Conservation (phyloP, 1,140 invertebrate genomes). For the Ladona fulva region DNA sequence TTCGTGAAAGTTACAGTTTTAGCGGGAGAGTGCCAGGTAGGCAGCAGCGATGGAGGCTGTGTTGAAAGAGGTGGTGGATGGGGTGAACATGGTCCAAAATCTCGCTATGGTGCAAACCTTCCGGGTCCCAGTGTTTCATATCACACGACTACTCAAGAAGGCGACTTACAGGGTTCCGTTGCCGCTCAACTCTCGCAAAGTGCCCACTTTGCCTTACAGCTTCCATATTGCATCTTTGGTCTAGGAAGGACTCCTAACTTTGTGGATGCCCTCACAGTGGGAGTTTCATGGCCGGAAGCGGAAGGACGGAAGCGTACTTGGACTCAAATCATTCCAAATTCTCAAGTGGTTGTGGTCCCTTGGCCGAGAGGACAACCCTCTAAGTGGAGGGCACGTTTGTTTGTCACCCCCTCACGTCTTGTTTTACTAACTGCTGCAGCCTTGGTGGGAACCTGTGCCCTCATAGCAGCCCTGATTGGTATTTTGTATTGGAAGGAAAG, state of each 20-base stretch:
- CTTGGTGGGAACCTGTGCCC: constrained; percentile 72
- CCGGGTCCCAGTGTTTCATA: constrained; percentile 83
- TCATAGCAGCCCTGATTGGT: constrained; percentile 76
- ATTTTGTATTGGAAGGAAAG: constrained; percentile 90
- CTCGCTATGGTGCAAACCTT: constrained; percentile 72
- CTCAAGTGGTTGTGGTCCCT: constrained; percentile 93
- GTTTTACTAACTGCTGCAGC: constrained; percentile 87
- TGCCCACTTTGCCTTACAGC: constrained; percentile 80
- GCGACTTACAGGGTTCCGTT: constrained; percentile 57
- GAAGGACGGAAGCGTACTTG: constrained; percentile 43
- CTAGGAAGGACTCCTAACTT: constrained; percentile 95
- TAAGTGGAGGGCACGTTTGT: constrained; percentile 86
- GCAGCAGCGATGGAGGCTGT: neutral
- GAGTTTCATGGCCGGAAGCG: constrained; percentile 56
- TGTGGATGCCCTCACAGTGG: constrained; percentile 80
- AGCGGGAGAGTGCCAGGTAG: neutral
- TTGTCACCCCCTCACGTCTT: constrained; percentile 90
- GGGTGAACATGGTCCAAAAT: neutral
- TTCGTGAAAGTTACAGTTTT: constrained; percentile 71
- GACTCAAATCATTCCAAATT: constrained; percentile 94
- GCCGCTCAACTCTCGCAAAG: constrained; percentile 87
- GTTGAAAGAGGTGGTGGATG: neutral
- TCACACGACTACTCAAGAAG: constrained; percentile 74
- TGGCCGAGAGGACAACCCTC: constrained; percentile 64
- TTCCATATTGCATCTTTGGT: constrained; percentile 92